Evolutionary conservation across 2,113 vertebrate species (phyloP), one percentile per base, ranked within the genome.

Genomic region (Etia nguti): DNA sequence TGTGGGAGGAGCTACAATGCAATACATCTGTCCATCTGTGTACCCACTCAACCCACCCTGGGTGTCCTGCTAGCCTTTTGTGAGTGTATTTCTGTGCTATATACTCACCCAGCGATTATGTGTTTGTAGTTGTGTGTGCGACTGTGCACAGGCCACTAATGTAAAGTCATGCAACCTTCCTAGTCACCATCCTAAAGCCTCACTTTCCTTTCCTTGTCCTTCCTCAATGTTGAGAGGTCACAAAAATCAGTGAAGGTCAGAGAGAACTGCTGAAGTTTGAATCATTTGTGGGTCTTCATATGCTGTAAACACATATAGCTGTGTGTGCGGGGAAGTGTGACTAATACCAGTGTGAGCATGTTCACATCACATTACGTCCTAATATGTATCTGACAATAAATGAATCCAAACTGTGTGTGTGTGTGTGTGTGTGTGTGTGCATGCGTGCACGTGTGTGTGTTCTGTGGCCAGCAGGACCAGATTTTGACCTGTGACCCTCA

Each of bases 391-490:
- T 20, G 29, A 31, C 70, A 41, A n/a, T 77, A 50, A 6, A 50
- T 10, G 10, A n/a, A 4, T 50, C 26, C 70, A 50, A 75, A 75
- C 1, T 79, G 56, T 62, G 80, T 62, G 26, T 79, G 70, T 48
- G 3, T 81, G 55, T 62, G n/a, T n/a, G n/a, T n/a, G n/a, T 79
- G 56, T 62, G 80, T 62, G 26, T 79, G 70, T 48, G 3, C n/a
- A n/a, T 81, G 55, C 56, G 48, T 36, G 75, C 18, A 34, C 41
- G 20, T 70, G 55, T 83, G 90, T 93, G 16, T 86, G 91, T 90
- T 92, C 84, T 84, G 85, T 75, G 92, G 90, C 93, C 96, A 96
- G 95, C 96, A 96, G 95, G 96, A 96, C 94, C 96, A 97, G 96
- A 96, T 96, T 96, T 96, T 95, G 93, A 95, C 94, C 93, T 48